Evolutionary conservation across 2,113 vertebrate species (phyloP).

Genomic region (Odontesthes bonariensis): DNA sequence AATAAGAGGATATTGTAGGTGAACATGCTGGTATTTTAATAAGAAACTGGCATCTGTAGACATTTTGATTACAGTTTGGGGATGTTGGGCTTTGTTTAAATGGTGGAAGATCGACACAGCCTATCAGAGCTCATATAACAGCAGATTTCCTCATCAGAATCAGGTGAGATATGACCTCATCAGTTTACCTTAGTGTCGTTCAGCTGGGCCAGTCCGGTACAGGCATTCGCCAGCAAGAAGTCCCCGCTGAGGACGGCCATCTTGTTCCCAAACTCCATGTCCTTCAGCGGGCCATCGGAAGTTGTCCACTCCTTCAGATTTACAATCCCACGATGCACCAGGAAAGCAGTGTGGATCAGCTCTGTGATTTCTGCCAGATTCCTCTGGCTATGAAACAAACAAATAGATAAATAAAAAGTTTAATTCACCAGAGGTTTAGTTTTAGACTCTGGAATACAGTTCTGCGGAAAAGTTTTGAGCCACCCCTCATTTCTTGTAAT

Average conservation of each 20-base stretch:
- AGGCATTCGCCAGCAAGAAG: conserved; percentile 96
- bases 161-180: conserved; percentile 17
- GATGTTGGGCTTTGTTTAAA: too few species aligned
- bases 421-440: conserved; percentile 3
- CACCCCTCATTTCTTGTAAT: too few species aligned
- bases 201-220: conserved; percentile 91
- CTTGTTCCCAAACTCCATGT: conserved; percentile 99
- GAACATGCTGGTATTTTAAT: too few species aligned
- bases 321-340: conserved; percentile 97
- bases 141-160: conserved; percentile 10
- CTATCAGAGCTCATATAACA: neutral
- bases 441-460: too few species aligned
- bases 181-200: conserved; percentile 94
- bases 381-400: conserved; percentile 86
- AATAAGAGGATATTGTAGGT: too few species aligned
- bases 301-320: conserved; percentile 91
- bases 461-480: too few species aligned
- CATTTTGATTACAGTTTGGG: too few species aligned
- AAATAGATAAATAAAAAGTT: conserved; percentile 22
- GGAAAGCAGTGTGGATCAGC: conserved; percentile 96
- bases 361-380: conserved; percentile 97
- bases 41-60: too few species aligned
- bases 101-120: too few species aligned
- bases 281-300: conserved; percentile 92
- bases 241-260: conserved; percentile 97